Base-by-base conservation (phyloP, 2,113 vertebrate genomes). In the Cyanoramphus novaezelandiae region DNA sequence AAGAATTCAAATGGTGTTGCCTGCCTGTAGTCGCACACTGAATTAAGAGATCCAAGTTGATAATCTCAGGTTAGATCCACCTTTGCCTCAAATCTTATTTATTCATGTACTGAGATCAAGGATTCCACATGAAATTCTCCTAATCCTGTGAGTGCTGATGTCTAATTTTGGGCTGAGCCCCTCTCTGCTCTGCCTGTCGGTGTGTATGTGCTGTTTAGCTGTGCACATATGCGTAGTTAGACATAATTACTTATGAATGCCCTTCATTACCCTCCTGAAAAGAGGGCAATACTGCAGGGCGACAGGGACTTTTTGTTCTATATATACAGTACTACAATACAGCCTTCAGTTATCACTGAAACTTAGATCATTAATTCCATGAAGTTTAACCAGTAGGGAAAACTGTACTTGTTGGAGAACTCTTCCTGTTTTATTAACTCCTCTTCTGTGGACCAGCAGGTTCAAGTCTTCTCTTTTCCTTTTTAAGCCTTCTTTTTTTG, bases 401-500 rank as follows among this genome's bases (percentile, higher is more conserved):
- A 83, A 64, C 53, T 63, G 52, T 50, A 55, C 33, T 70, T 53
- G 37, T 81, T 74, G 88, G 62, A 60, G 43, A 60, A 4, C 64
- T 90, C 49, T 83, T 81, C 35, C 25, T 83, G 39, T 31, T 90
- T 86, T 94, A 90, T 78, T 90, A 86, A 78, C 74, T 84, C 81
- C 47, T 92, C 29, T 90, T 95, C 37, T 57, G 63, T 68, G 71
- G 64, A 83, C 37, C 85, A 83, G 83, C 39, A 82, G 37, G 53
- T 93, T 90, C 25, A 75, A 83, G 70, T 88, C 80, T 93, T 80
- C 47, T 68, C 18, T 37, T 39, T 37, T 14, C 37, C 6, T 7
- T 13, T 31, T 25, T 1, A 35, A 37, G 17, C 70, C 77, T 81
- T 57, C 37, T 71, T 82, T 69, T 87, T 95, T 88, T 29, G 33